Base-by-base conservation (phyloP, 2,888 invertebrate genomes). In the Temnothorax ravouxi region DNA sequence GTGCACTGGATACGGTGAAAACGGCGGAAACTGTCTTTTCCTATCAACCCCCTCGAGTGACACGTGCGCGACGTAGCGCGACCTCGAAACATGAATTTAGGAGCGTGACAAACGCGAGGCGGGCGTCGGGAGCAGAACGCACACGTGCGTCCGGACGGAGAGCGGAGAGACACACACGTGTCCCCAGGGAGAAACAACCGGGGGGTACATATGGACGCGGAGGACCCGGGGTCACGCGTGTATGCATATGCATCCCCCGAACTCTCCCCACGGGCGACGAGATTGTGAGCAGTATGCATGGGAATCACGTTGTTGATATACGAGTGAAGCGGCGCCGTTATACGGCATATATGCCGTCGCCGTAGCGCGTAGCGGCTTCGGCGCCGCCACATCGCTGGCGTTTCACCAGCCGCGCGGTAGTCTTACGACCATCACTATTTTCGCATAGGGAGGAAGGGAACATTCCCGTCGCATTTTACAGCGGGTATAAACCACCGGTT, bases 301-400 rank as follows among this genome's bases (percentile, higher is more conserved):
- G 88, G 92, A 92, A 93, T 93, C 93, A 93, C 93, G 93, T 92
- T 93, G 93, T 92, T 92, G 93, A 93, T 92, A 91, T 90, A 91
- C 90, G 91, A 89, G 89, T 89, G 88, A 88, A 88, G 90, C 77
- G 88, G 84, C 86, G 87, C 87, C 91, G 86, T 90, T 90, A 90
- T 84, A 89, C 89, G 89, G 87, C 91, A 92, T 91, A 92, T 91
- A 91, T 92, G 93, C 89, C 86, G 87, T 83, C 84, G 84, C 82
- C 79, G 67, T 75, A 59, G 83, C 18, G 29, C 18, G 29, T 29
- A 29, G 29, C 29, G 29, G 29, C 29, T 29, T 29, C 29, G n/a
- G n/a, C n/a, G 29, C 29, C 61, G 18, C 41, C 41, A 13, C 62
- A 62, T 62, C 41, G 41, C 64, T 41, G 41, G 41, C 41, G 64